Conservation (phyloP, 2,113 vertebrate species). For the Xiphias gladius region DNA sequence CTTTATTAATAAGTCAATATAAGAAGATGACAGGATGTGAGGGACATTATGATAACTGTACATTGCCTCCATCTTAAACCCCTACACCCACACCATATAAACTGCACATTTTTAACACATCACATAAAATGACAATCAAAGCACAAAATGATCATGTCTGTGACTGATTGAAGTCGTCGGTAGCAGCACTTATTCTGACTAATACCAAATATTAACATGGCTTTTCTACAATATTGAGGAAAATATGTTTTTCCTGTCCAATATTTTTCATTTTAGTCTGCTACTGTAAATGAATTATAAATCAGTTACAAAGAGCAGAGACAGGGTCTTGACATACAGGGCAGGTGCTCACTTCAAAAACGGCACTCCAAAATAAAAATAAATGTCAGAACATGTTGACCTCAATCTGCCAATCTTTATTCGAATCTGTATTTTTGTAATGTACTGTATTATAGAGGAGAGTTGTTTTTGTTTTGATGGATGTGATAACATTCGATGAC, state of each 20-base stretch:
- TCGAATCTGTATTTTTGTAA: constrained; percentile 16
- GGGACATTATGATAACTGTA: too few relatives aligned
- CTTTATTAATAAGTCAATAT: neutral
- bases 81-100: neutral
- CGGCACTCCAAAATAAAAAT: neutral
- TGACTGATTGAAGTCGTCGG: neutral
- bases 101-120: neutral
- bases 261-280: neutral
- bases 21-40: neutral
- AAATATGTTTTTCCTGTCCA: neutral
- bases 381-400: neutral
- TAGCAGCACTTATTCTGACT: neutral
- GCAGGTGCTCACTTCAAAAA: neutral
- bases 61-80: too few relatives aligned
- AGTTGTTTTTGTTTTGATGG: constrained; percentile 50
- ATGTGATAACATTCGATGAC: constrained; percentile 28
- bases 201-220: neutral
- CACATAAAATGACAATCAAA: neutral
- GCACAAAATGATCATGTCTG: neutral
- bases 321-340: neutral
- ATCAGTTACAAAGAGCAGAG: neutral
- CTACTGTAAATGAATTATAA: neutral
- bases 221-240: neutral
- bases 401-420: neutral
- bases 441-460: neutral